A percentile compares a stretch with the other conserved stretches of the same genome.
phyloP scores from a whole-genome alignment of 2,113 vertebrate species.

The Bubo scandiacus region DNA sequence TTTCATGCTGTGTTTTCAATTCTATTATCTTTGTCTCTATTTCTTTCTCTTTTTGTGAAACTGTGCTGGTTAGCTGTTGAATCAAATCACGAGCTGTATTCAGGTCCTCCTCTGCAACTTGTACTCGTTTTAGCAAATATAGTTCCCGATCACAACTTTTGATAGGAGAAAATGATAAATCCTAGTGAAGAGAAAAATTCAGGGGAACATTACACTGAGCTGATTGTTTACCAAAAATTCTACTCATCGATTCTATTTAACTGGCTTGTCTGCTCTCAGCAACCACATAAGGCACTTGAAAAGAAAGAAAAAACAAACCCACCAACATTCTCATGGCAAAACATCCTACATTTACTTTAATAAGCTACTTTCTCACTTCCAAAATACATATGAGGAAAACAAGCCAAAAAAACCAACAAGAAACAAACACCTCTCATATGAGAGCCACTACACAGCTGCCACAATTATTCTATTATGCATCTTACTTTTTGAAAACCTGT shows the following conservation, averaged over 20 bases:
- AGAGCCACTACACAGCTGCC: background rate
- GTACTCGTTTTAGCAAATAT: slow-evolving; percentile 69
- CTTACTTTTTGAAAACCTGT: background rate
- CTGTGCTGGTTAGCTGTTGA: slow-evolving; percentile 71
- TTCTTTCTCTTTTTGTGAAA: slow-evolving; percentile 77
- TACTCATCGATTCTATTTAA: background rate
- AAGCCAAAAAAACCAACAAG: background rate
- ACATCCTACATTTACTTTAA: background rate
- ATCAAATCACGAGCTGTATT: slow-evolving; percentile 62
- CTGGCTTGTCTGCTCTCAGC: background rate
- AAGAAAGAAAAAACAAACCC: background rate
- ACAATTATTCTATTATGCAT: background rate
- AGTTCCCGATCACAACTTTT: slow-evolving; percentile 67
- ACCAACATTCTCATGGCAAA: background rate
- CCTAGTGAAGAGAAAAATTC: slow-evolving; percentile 39
- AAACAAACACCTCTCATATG: background rate
- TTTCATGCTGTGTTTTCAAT: slow-evolving; percentile 72
- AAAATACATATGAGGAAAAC: background rate
- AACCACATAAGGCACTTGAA: background rate
- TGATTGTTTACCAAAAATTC: background rate
- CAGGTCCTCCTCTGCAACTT: slow-evolving; percentile 72
- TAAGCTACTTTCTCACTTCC: background rate
- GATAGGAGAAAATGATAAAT: slow-evolving; percentile 19
- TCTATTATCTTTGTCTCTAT: slow-evolving; percentile 66
- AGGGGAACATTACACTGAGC: background rate